Percentiles rank a stretch among this genome's conserved stretches.
Evolutionary conservation across 2,113 vertebrate species (phyloP).

Genomic region (Chrysochloris asiatica): DNA sequence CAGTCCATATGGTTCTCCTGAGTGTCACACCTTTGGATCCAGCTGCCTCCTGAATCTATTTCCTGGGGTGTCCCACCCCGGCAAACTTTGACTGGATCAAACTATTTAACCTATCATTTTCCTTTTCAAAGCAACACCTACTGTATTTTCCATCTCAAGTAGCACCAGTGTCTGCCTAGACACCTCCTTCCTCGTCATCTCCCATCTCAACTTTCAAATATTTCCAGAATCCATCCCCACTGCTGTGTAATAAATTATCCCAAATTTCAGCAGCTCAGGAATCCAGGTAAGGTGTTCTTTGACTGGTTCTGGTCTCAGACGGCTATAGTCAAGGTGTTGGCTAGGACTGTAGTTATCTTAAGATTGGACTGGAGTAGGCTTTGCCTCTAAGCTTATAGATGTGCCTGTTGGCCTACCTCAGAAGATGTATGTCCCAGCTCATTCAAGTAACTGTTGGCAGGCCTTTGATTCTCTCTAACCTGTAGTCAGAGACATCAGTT

Average conservation of each 20-base stretch:
- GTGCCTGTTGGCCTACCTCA: background rate
- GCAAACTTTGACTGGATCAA: background rate
- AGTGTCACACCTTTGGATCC: background rate
- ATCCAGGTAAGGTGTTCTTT: background rate
- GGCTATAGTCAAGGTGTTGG: background rate
- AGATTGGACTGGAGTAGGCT: background rate
- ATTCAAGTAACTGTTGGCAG: background rate
- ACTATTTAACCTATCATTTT: conserved; percentile 37
- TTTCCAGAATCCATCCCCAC: background rate
- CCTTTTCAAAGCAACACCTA: background rate
- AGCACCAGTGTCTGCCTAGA: background rate
- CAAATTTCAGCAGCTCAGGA: background rate
- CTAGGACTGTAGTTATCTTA: background rate
- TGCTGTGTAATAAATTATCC: background rate
- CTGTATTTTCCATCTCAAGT: conserved; percentile 26
- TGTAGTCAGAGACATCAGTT: conserved; percentile 1
- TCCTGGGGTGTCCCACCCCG: background rate
- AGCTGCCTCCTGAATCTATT: conserved; percentile 21
- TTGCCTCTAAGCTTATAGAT: background rate
- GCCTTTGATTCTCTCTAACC: background rate
- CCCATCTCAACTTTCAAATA: background rate
- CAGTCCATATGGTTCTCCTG: background rate
- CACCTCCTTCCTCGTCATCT: background rate
- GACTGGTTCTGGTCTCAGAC: background rate
- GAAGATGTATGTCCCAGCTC: background rate